Base-by-base conservation (phyloP, 2,888 invertebrate genomes). In the Dryadula phaetusa region DNA sequence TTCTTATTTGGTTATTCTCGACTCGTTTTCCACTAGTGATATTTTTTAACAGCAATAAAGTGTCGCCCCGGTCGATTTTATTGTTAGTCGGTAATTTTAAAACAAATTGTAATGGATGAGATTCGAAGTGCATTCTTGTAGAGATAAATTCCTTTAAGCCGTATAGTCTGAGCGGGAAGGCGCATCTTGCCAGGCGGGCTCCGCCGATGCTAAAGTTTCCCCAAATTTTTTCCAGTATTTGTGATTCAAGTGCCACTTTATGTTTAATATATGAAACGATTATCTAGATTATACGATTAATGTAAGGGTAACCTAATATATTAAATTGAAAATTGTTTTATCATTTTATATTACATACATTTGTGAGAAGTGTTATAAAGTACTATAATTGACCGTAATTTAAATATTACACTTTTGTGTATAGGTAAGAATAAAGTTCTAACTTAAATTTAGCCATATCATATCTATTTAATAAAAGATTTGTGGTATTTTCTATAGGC, bases 241-340 rank as follows among this genome's bases (percentile, higher is more conserved):
- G 95, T 95, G 95, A 95, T 95, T 94, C 94, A 95, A 95, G 95
- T 95, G 95, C 95, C 95, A 95, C 95, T 95, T 95, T 94, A 94
- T 94, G 95, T 95, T 94, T 94, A 94, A 95, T 90, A 90, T 90
- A 90, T 93, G 90, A 93, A 89, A 93, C 92, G 93, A 93, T 93
- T 93, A 93, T 93, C 90, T 93, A 93, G 93, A 93, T 91, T 92
- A 92, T 92, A 92, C 92, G 92, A 92, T 86, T 92, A 93, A 89
- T 86, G 84, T 93, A 93, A 93, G 93, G 91, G 92, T 92, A 93
- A 92, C 92, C 89, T 93, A 93, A 92, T 92, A 87, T 90, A 89
- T 90, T 90, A 88, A 88, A 90, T 90, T 90, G 87, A 92, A 92
- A 92, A 93, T 93, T 93, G 93, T 93, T 93, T 93, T 93, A 93